Conservation (phyloP, 37 sponge, comb jelly and placozoan species). For the Agelas oroides region DNA sequence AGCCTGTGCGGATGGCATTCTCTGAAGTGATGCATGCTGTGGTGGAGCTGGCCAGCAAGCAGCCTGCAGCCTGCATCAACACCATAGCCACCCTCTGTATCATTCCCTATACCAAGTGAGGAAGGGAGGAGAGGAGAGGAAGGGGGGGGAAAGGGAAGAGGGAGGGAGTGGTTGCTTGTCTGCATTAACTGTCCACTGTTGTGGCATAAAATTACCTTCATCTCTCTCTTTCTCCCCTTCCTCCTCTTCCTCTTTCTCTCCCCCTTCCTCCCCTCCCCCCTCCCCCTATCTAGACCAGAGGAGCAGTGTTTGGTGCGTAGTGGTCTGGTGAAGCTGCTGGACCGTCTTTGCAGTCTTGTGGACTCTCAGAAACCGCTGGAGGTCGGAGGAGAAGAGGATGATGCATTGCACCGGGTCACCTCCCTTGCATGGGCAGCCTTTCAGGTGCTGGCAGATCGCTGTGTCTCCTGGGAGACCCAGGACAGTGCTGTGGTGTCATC, state of each 20-base stretch:
- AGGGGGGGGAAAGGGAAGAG: not conserved
- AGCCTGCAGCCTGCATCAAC: slow-evolving; percentile 82
- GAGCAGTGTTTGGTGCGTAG: slow-evolving; percentile 85
- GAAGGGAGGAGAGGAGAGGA: not conserved
- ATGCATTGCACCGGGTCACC: slow-evolving; percentile 67
- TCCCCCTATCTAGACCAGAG: slow-evolving; percentile 46
- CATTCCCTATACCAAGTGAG: slow-evolving; percentile 84
- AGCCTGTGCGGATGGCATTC: slow-evolving; percentile 75
- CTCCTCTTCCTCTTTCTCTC: not conserved
- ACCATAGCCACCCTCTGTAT: slow-evolving; percentile 86
- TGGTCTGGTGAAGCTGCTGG: slow-evolving; percentile 90
- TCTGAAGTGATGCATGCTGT: slow-evolving; percentile 75
- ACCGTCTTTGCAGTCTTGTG: slow-evolving; percentile 73
- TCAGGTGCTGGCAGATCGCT: slow-evolving; percentile 86
- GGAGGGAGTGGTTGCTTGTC: not conserved
- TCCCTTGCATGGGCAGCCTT: slow-evolving; percentile 93
- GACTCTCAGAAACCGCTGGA: slow-evolving; percentile 41
- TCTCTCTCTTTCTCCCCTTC: not conserved
- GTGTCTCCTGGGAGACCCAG: slow-evolving; percentile 90
- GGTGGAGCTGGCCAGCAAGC: slow-evolving; percentile 78
- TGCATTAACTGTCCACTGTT: not conserved
- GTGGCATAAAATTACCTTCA: no score
- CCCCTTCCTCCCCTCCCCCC: not conserved
- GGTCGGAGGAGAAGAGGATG: slow-evolving; percentile 55
- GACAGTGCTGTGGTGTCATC: slow-evolving; percentile 64